Percentiles rank a stretch among this genome's conserved stretches.
Conservation (phyloP, 30 jellyfish, hydroid and myxozoan species). For the Nemopilema nomurai region DNA sequence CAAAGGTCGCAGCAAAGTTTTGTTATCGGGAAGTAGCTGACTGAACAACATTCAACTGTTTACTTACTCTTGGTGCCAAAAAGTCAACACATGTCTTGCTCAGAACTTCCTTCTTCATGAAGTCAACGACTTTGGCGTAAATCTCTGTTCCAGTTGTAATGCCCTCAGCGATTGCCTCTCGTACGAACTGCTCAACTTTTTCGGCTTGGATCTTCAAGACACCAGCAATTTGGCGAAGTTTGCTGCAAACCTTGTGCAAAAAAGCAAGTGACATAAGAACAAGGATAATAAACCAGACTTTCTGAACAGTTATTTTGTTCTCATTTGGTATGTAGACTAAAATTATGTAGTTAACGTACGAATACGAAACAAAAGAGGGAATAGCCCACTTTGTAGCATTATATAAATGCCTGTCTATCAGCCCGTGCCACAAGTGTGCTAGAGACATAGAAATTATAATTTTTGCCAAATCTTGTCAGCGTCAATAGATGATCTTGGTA, state of each 20-base stretch:
- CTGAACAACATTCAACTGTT: no score
- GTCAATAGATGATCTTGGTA: no score
- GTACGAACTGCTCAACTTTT: constrained; percentile 68
- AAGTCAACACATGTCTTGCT: constrained; percentile 82
- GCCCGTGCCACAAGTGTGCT: no score
- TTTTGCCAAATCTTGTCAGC: no score
- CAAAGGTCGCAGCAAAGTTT: no score
- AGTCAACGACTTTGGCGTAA: constrained; percentile 66
- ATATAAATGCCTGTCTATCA: no score
- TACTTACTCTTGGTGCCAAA: constrained; percentile 76
- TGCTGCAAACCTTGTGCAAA: constrained; percentile 66
- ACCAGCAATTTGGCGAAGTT: constrained; percentile 61
- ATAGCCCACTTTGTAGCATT: no score
- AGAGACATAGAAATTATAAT: no score
- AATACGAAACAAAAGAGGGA: not conserved
- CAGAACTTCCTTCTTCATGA: constrained; percentile 63
- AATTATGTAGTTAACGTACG: not conserved
- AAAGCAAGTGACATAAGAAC: not conserved
- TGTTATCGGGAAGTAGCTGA: no score
- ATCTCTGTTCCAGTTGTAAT: constrained; percentile 60
- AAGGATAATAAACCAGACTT: not conserved
- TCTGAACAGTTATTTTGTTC: not conserved
- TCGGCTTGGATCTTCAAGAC: constrained; percentile 68
- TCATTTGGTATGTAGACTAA: not conserved
- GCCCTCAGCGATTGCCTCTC: constrained; percentile 63